A percentile compares a stretch with the other conserved stretches of the same genome.
These are phyloP conservation scores for Drosophila picticornis DNA, from an alignment of 2,888 invertebrate species.

Conservation along the genomic window DNA sequence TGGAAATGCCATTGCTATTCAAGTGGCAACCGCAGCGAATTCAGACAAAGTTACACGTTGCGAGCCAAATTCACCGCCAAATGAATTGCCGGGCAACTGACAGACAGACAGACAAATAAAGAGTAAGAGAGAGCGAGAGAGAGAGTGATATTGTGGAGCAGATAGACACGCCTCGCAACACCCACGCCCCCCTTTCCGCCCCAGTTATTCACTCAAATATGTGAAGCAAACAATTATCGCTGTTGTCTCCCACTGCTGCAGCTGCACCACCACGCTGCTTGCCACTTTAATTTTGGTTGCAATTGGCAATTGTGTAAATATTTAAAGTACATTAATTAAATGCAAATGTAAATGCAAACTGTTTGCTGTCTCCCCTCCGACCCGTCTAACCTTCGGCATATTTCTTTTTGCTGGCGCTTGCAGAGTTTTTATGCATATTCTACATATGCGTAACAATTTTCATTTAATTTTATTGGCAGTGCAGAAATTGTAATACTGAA, in stretches of 20 bases:
- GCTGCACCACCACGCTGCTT: background rate
- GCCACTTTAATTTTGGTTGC: slow-evolving; percentile 20
- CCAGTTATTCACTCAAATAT: slow-evolving; percentile 23
- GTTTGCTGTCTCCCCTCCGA: slow-evolving; percentile 12
- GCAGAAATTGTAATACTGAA: slow-evolving; percentile 54
- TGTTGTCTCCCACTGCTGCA: slow-evolving; percentile 1
- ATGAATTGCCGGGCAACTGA: slow-evolving; percentile 41
- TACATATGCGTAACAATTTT: slow-evolving; percentile 55
- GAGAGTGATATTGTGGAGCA: background rate
- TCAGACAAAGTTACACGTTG: slow-evolving; percentile 65
- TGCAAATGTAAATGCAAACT: slow-evolving; percentile 66
- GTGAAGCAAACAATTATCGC: slow-evolving; percentile 44
- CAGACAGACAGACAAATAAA: slow-evolving; percentile 9
- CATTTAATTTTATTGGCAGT: slow-evolving; percentile 74
- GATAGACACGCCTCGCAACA: slow-evolving; percentile 13
- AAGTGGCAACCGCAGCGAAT: slow-evolving; percentile 67
- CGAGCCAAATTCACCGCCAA: slow-evolving; percentile 51
- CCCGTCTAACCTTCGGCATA: background rate
- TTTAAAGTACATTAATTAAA: slow-evolving; percentile 77
- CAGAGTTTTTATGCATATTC: slow-evolving; percentile 16
- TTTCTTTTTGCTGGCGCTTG: background rate
- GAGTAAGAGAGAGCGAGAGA: background rate
- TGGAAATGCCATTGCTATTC: slow-evolving; percentile 24
- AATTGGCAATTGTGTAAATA: slow-evolving; percentile 60
- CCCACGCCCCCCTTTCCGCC: slow-evolving; percentile 2